These are phyloP conservation scores for Macquaria australasica DNA, from an alignment of 2,113 vertebrate species.

Conservation along the genomic window DNA sequence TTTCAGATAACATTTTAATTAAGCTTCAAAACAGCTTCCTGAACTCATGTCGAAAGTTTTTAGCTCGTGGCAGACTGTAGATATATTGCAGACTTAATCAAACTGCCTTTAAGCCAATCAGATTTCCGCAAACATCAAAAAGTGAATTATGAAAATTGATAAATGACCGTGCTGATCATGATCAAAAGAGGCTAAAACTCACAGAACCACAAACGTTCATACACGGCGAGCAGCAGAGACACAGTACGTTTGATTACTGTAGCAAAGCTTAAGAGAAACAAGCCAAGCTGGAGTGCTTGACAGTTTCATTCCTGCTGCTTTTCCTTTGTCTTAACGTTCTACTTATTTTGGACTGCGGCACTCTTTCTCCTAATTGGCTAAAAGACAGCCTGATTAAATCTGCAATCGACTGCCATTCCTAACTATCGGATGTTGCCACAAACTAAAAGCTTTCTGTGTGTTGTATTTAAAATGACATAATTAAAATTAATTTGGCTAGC, in stretches of 20 bases:
- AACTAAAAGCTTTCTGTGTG: conserved; percentile 11
- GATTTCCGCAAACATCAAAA: not conserved
- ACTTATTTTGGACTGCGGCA: not conserved
- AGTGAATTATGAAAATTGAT: conserved; percentile 18
- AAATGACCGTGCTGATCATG: not conserved
- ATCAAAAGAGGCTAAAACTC: conserved; percentile 42
- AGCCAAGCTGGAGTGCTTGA: conserved; percentile 2
- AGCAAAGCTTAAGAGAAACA: not conserved
- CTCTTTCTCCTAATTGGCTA: conserved; percentile 31
- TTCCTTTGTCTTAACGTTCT: conserved; percentile 15
- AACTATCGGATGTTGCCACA: conserved; percentile 4
- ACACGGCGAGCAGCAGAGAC: conserved; percentile 12
- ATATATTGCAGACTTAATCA: conserved; percentile 32
- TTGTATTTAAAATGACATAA: conserved; percentile 1
- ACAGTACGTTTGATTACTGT: conserved; percentile 16
- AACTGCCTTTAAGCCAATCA: conserved; percentile 23
- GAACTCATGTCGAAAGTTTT: not conserved
- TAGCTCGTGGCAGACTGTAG: not conserved
- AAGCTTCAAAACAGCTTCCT: conserved; percentile 1
- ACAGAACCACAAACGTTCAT: conserved; percentile 1
- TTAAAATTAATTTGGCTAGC: not conserved
- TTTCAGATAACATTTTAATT: conserved; percentile 17
- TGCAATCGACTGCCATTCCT: not conserved
- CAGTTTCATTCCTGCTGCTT: conserved; percentile 18
- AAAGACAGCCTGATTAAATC: conserved; percentile 36